Evolutionary conservation across 2,797 vertebrate genomes (phyloP).

Genomic region (Pangasius macronema): DNA sequence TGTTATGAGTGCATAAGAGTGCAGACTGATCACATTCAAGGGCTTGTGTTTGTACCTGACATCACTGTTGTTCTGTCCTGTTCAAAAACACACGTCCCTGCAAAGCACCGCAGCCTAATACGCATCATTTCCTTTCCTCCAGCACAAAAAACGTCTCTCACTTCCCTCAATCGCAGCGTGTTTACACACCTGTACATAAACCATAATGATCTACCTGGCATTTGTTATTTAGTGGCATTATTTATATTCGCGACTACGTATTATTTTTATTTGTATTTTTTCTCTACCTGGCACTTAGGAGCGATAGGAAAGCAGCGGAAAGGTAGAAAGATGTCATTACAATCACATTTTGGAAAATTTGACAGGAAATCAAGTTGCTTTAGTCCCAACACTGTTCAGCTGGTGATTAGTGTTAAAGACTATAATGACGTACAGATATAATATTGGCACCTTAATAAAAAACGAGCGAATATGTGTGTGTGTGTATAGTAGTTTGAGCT

Average conservation of each 20-base stretch:
- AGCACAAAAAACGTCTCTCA: neutral
- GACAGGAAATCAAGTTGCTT: neutral
- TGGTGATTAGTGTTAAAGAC: neutral
- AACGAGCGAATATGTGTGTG: neutral
- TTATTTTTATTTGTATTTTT: neutral
- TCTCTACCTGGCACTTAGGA: neutral
- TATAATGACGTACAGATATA: neutral
- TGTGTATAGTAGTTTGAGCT: neutral
- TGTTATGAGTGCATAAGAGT: slow-evolving; percentile 39
- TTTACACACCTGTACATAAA: neutral
- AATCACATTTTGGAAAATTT: neutral
- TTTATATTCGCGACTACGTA: neutral
- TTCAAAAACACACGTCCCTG: neutral
- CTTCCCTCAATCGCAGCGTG: neutral
- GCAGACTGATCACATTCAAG: slow-evolving; percentile 23
- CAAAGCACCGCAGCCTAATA: neutral
- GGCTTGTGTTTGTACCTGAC: slow-evolving; percentile 25
- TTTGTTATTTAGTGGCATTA: neutral
- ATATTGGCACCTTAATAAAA: neutral
- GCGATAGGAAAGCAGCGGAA: neutral
- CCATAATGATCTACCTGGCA: neutral
- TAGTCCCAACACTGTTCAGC: neutral
- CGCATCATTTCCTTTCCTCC: neutral
- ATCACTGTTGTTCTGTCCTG: slow-evolving; percentile 4
- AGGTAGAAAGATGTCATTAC: neutral